Conservation (phyloP, 2,888 invertebrate species). For the Ametastegia equiseti region DNA sequence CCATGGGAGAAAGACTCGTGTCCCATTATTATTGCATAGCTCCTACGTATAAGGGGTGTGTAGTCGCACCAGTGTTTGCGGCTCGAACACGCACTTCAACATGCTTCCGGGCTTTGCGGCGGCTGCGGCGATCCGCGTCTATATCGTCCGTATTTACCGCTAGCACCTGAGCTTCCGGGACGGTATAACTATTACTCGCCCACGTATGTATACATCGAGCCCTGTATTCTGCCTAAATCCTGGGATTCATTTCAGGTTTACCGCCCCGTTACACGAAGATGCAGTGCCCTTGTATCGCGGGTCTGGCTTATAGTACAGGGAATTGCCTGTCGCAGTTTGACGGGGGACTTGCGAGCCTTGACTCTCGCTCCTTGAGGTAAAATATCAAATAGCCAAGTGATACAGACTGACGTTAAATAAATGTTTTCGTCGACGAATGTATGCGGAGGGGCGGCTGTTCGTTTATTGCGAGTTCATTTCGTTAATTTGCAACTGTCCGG, state of each 20-base stretch:
- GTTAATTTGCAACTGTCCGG: background rate
- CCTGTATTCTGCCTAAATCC: background rate
- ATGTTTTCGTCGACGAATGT: too few species aligned
- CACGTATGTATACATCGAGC: background rate
- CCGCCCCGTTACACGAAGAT: background rate
- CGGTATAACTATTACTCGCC: constrained; percentile 7
- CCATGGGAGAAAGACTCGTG: background rate
- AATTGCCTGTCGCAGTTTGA: background rate
- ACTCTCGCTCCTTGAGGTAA: background rate
- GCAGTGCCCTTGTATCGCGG: background rate
- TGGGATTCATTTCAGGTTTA: constrained; percentile 10
- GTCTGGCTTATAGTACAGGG: background rate
- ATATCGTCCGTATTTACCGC: constrained; percentile 15
- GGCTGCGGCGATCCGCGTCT: background rate
- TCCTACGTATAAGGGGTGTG: background rate
- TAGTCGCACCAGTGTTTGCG: background rate
- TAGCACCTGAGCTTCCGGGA: constrained; percentile 15
- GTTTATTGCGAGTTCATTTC: too few species aligned
- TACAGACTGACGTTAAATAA: too few species aligned
- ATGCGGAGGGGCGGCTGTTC: too few species aligned
- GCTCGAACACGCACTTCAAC: background rate
- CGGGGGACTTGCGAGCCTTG: background rate
- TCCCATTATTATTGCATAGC: constrained; percentile 14
- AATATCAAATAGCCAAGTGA: too few species aligned
- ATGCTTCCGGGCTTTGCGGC: background rate